Evolutionary conservation across 1,140 invertebrate genomes (phyloP).

Genomic region (Sitobion miscanthi): DNA sequence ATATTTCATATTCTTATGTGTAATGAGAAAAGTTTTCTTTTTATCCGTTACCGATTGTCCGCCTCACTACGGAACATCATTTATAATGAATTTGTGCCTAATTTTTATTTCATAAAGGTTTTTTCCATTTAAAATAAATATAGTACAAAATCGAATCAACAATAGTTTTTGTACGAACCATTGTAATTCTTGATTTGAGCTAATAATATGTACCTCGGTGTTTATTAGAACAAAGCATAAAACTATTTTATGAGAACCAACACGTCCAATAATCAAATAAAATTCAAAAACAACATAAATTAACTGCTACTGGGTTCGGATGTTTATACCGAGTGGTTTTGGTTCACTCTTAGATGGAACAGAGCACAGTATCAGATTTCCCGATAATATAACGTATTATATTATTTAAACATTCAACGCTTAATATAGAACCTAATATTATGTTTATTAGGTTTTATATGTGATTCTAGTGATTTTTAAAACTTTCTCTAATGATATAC

Average conservation of each 20-base stretch:
- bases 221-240: not conserved
- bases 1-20: constrained; percentile 23
- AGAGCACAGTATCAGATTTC: not conserved
- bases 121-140: not conserved
- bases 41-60: not conserved
- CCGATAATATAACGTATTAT: not conserved
- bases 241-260: not conserved
- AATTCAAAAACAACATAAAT: not conserved
- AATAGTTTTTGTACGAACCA: not conserved
- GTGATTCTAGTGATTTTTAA: not conserved
- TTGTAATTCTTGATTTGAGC: not conserved
- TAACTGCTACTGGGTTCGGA: not conserved
- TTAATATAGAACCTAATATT: not conserved
- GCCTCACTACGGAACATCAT: not conserved
- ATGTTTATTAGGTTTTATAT: not conserved
- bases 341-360: too few species aligned
- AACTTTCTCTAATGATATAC: not conserved
- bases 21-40: constrained; percentile 23
- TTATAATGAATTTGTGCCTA: not conserved
- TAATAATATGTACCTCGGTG: not conserved
- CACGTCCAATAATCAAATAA: not conserved
- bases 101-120: not conserved
- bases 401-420: not conserved
- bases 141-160: not conserved
- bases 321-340: not conserved